Percentiles rank a stretch among this genome's conserved stretches.
These are phyloP conservation scores for Bibio marci DNA, from an alignment of 2,888 invertebrate species.

Conservation along the genomic window DNA sequence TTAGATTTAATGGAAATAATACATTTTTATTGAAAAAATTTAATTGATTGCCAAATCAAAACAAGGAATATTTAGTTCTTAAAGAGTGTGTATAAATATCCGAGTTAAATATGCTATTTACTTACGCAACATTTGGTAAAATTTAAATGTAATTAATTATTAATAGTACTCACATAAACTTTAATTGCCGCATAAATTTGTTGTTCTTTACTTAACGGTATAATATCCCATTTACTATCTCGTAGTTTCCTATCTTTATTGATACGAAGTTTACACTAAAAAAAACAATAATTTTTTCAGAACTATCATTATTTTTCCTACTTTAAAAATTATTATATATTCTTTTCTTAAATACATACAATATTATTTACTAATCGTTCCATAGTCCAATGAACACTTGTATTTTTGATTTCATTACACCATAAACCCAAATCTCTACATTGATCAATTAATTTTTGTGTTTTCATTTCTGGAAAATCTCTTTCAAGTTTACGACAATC, in stretches of 20 bases:
- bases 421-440: slow-evolving; percentile 40
- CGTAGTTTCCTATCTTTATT: slow-evolving; percentile 38
- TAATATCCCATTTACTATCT: slow-evolving; percentile 40
- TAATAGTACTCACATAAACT: slow-evolving; percentile 42
- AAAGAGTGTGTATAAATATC: no score
- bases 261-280: slow-evolving; percentile 33
- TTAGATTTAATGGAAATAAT: no score
- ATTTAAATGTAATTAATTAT: no score
- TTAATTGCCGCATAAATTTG: slow-evolving; percentile 44
- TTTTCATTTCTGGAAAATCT: slow-evolving; percentile 39
- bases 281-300: slow-evolving; percentile 6
- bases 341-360: slow-evolving; percentile 21
- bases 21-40: no score
- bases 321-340: no score
- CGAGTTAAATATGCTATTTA: no score
- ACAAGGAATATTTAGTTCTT: no score
- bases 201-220: slow-evolving; percentile 36
- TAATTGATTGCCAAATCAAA: no score
- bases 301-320: no score
- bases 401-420: slow-evolving; percentile 35
- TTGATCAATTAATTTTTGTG: slow-evolving; percentile 34
- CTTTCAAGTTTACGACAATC: slow-evolving; percentile 43
- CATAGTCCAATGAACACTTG: slow-evolving; percentile 40
- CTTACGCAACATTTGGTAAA: no score
- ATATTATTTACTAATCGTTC: slow-evolving; percentile 36